Evolutionary conservation across 2,113 vertebrate species (phyloP).

Genomic region (Lepisosteus oculatus): DNA sequence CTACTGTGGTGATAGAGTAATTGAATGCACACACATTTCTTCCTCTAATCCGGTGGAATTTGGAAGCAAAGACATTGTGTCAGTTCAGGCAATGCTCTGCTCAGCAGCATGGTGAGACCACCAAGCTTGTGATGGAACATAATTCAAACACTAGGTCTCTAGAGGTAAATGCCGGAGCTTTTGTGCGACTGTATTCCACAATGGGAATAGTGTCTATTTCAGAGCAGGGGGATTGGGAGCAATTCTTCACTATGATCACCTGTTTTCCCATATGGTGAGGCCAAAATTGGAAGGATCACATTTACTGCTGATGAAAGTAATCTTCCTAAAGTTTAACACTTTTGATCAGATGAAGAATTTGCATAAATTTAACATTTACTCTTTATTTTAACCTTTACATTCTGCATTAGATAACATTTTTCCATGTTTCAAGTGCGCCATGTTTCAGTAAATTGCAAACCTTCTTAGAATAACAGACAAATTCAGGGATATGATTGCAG

Average conservation of each 20-base stretch:
- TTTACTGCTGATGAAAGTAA: slow-evolving; percentile 56
- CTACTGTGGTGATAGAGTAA: neutral
- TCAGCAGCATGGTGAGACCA: slow-evolving; percentile 18
- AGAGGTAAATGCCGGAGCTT: slow-evolving; percentile 34
- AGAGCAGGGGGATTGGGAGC: slow-evolving; percentile 51
- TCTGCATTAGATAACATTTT: too few species aligned
- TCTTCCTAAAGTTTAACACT: slow-evolving; percentile 48
- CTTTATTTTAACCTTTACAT: too few species aligned
- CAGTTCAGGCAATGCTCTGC: neutral
- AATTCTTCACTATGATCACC: slow-evolving; percentile 68
- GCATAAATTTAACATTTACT: too few species aligned
- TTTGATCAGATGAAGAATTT: slow-evolving; percentile 21
- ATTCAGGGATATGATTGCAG: too few species aligned
- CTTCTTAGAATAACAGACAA: too few species aligned
- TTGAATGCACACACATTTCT: neutral
- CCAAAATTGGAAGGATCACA: slow-evolving; percentile 49
- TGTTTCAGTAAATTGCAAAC: too few species aligned
- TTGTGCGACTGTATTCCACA: slow-evolving; percentile 48
- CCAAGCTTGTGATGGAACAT: slow-evolving; percentile 28
- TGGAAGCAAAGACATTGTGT: slow-evolving; percentile 5
- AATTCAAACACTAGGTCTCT: slow-evolving; percentile 24
- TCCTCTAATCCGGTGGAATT: neutral
- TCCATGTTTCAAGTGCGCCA: too few species aligned
- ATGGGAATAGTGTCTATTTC: slow-evolving; percentile 51
- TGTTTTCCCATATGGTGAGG: slow-evolving; percentile 65